Percentiles rank a stretch among this genome's conserved stretches.
Evolutionary conservation across 2,113 vertebrate species (phyloP).

Genomic region (Cryptotis parvus): DNA sequence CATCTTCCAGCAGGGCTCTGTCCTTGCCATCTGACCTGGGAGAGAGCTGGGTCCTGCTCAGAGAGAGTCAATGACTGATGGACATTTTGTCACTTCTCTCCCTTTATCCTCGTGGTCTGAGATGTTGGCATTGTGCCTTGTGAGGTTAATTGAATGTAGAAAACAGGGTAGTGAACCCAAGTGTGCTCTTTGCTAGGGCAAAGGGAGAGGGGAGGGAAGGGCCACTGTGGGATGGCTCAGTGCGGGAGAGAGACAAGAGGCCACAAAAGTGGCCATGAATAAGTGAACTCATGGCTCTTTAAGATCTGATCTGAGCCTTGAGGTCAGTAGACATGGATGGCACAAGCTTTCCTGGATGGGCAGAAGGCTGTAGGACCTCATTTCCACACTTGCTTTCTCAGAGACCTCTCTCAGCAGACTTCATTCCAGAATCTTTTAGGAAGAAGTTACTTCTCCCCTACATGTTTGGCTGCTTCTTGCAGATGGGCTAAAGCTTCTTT

Average conservation of each 20-base stretch:
- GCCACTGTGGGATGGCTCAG: not conserved
- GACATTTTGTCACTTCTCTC: not conserved
- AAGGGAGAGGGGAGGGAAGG: not conserved
- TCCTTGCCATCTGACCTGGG: not conserved
- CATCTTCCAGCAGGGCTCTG: not conserved
- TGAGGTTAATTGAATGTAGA: not conserved
- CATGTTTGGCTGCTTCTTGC: not conserved
- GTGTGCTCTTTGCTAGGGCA: not conserved
- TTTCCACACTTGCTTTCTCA: not conserved
- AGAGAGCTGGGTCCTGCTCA: not conserved
- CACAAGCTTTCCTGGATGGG: not conserved
- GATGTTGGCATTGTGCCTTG: not conserved
- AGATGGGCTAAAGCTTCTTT: conserved; percentile 6
- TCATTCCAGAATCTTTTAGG: not conserved
- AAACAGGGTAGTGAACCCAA: not conserved
- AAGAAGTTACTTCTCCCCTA: not conserved
- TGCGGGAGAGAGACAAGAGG: not conserved
- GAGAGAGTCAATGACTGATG: too few species aligned
- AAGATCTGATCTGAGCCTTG: not conserved
- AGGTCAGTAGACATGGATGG: not conserved
- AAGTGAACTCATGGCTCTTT: not conserved
- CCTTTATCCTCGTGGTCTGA: not conserved
- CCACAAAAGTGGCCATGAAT: not conserved
- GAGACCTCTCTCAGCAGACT: not conserved
- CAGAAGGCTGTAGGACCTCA: not conserved